phyloP scores from a whole-genome alignment of 1,140 invertebrate species.

The Drosophila tropicalis region DNA sequence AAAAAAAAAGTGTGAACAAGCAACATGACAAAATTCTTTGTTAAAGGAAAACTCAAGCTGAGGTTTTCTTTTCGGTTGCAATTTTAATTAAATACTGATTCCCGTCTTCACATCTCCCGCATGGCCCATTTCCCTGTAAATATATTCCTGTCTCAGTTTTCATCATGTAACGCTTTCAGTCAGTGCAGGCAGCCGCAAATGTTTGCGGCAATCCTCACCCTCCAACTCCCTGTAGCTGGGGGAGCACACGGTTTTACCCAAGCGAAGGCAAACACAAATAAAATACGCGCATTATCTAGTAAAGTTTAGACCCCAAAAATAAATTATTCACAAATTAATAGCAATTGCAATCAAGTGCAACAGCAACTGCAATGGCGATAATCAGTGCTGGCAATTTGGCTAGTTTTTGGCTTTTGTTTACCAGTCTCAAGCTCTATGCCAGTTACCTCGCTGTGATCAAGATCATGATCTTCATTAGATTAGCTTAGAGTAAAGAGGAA shows the following conservation, averaged over 20 bases:
- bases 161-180: background rate
- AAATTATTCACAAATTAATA: slow-evolving; percentile 38
- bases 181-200: no score
- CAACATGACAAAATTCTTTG: slow-evolving; percentile 13
- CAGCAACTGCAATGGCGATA: slow-evolving; percentile 6
- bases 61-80: slow-evolving; percentile 3
- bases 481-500: no score
- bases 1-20: slow-evolving; percentile 8
- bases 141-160: background rate
- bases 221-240: no score
- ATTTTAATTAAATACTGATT: slow-evolving; percentile 14
- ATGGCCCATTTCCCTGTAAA: background rate
- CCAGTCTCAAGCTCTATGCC: no score
- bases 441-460: no score
- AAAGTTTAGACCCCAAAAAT: slow-evolving; percentile 25
- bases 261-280: background rate
- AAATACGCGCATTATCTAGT: slow-evolving; percentile 22
- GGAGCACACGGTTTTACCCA: no score
- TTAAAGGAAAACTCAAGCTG: slow-evolving; percentile 6
- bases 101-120: background rate
- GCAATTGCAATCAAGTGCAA: slow-evolving; percentile 30
- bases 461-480: no score
- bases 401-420: background rate
- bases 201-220: no score
- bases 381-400: slow-evolving; percentile 1